phyloP scores from a whole-genome alignment of 1,140 invertebrate species.

The Trichonephila clavata region DNA sequence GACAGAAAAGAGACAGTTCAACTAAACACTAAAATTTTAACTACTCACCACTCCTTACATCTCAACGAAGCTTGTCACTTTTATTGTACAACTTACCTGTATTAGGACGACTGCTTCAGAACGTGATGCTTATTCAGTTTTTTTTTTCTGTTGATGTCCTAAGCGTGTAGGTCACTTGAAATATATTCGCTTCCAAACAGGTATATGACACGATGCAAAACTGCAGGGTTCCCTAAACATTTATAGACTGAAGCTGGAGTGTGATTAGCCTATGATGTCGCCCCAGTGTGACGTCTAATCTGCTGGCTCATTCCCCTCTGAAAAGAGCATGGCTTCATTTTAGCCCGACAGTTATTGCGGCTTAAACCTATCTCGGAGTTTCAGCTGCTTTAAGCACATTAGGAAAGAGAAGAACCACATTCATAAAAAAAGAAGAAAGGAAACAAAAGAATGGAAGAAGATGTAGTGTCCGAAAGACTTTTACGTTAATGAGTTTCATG shows the following conservation, averaged over 20 bases:
- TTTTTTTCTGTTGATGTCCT: background rate
- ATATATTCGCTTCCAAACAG: conserved; percentile 37
- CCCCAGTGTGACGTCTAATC: conserved; percentile 37
- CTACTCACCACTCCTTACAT: conserved; percentile 9
- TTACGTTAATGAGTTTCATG: background rate
- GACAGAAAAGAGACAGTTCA: background rate
- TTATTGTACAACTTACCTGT: background rate
- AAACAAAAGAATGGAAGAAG: background rate
- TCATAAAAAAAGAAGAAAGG: background rate
- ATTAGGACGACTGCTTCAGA: background rate
- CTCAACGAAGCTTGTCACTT: background rate
- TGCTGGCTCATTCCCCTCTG: conserved; percentile 16
- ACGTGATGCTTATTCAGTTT: background rate
- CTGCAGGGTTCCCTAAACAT: conserved; percentile 48
- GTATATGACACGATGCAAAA: conserved; percentile 52
- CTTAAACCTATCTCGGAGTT: conserved; percentile 40
- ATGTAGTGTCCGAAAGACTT: conserved; percentile 10
- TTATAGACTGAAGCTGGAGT: conserved; percentile 7
- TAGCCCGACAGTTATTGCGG: conserved; percentile 50
- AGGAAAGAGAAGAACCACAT: background rate
- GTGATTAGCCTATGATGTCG: conserved; percentile 60
- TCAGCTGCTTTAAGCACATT: background rate
- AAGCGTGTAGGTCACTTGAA: conserved; percentile 5
- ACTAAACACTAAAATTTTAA: background rate
- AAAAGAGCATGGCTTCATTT: conserved; percentile 45